These are phyloP conservation scores for Acholoe squamosa DNA, from an alignment of 2,888 invertebrate species.

Conservation along the genomic window DNA sequence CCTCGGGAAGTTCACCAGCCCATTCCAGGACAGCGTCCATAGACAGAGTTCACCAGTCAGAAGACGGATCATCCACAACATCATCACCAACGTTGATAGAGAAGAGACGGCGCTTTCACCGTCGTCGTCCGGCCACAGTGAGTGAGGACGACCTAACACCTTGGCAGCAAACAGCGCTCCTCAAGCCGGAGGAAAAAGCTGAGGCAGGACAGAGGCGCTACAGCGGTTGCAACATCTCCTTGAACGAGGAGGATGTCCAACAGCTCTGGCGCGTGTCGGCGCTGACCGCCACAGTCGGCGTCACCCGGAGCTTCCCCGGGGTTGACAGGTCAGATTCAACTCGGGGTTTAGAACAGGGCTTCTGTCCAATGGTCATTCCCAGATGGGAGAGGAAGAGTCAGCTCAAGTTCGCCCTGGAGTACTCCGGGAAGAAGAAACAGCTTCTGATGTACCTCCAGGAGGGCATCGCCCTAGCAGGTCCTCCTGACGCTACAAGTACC, in stretches of 20 bases:
- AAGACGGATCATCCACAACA: background rate
- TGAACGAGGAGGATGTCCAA: constrained; percentile 19
- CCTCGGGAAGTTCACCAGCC: background rate
- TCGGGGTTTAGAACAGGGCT: background rate
- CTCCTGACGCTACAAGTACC: constrained; percentile 67
- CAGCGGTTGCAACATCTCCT: constrained; percentile 7
- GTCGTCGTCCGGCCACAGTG: background rate
- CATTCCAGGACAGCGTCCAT: background rate
- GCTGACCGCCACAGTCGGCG: background rate
- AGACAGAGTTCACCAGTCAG: background rate
- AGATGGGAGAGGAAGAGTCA: constrained; percentile 71
- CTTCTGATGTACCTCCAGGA: constrained; percentile 81
- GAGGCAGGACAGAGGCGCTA: background rate
- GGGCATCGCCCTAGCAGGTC: constrained; percentile 76
- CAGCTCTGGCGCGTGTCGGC: constrained; percentile 18
- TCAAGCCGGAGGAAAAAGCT: background rate
- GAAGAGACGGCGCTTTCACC: background rate
- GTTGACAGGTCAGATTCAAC: background rate
- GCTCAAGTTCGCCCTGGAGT: constrained; percentile 82
- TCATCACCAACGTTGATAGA: background rate
- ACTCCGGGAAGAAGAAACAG: constrained; percentile 82
- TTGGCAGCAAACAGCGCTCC: background rate
- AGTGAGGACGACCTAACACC: background rate
- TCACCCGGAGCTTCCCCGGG: background rate
- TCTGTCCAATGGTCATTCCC: background rate